Conservation (phyloP, 2,888 invertebrate species). For the Geophilus truncorum region DNA sequence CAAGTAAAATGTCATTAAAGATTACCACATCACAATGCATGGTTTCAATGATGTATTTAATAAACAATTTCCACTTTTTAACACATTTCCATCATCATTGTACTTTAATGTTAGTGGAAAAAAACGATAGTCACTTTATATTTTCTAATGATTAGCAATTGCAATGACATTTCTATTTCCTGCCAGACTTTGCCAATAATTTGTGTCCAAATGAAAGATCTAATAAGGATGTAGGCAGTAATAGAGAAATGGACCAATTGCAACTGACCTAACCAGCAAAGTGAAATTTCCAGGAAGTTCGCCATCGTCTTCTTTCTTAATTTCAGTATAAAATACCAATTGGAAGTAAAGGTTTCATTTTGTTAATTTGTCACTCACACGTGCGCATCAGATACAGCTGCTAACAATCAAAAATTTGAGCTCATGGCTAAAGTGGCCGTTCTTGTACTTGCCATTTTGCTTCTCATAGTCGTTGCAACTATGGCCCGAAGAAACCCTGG, state of each 20-base stretch:
- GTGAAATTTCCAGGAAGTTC: background rate
- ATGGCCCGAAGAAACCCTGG: background rate
- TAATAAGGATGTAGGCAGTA: background rate
- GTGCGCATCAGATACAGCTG: background rate
- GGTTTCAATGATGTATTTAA: background rate
- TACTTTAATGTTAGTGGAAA: background rate
- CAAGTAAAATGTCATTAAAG: too few species aligned
- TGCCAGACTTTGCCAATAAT: background rate
- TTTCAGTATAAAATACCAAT: background rate
- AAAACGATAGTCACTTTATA: background rate
- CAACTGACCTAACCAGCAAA: background rate
- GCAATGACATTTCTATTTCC: conserved; percentile 4
- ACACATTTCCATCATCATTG: background rate
- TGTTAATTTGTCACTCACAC: background rate
- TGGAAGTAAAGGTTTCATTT: background rate
- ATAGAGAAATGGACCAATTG: background rate
- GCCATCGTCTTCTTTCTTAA: conserved; percentile 10
- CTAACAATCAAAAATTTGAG: background rate
- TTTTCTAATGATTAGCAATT: background rate
- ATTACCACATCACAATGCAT: too few species aligned
- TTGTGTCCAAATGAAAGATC: background rate
- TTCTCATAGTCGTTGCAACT: background rate
- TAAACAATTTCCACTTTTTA: background rate
- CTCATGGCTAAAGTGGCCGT: background rate
- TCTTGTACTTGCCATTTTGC: background rate